phyloP scores from a whole-genome alignment of 2,888 invertebrate species.

The Beris morrisii region DNA sequence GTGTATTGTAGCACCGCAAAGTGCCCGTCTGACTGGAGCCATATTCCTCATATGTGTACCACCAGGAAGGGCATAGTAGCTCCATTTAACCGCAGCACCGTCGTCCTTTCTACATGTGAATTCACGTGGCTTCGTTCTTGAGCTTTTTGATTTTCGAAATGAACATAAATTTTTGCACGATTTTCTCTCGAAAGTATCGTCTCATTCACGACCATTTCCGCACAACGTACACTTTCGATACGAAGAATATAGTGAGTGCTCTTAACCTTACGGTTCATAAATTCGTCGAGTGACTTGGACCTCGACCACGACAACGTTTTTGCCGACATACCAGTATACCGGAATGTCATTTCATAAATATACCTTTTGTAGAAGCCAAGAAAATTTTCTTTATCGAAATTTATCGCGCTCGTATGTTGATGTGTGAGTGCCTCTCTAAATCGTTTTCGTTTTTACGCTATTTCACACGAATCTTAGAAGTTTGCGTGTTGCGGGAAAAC shows the following conservation, averaged over 20 bases:
- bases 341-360: constrained; percentile 38
- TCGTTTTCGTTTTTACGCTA: constrained; percentile 37
- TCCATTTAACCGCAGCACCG: constrained; percentile 3
- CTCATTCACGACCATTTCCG: constrained; percentile 16
- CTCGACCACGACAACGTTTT: constrained; percentile 23
- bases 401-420: constrained; percentile 14
- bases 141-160: constrained; percentile 36
- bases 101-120: constrained; percentile 24
- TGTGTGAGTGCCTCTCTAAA: constrained; percentile 16
- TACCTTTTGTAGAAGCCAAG: constrained; percentile 29
- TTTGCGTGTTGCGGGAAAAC: background rate
- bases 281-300: constrained; percentile 28
- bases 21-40: constrained; percentile 39
- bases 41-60: constrained; percentile 20
- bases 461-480: constrained; percentile 28
- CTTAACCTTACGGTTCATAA: constrained; percentile 31
- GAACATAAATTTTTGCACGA: constrained; percentile 36
- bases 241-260: constrained; percentile 22
- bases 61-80: constrained; percentile 20
- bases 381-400: constrained; percentile 8
- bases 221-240: constrained; percentile 22
- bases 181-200: constrained; percentile 34
- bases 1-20: constrained; percentile 34
- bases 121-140: constrained; percentile 34
- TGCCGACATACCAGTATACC: constrained; percentile 16